A percentile compares a stretch with the other conserved stretches of the same genome.
Evolutionary conservation across 2,888 invertebrate genomes (phyloP).

Genomic region (Lycophotia porphyrea): DNA sequence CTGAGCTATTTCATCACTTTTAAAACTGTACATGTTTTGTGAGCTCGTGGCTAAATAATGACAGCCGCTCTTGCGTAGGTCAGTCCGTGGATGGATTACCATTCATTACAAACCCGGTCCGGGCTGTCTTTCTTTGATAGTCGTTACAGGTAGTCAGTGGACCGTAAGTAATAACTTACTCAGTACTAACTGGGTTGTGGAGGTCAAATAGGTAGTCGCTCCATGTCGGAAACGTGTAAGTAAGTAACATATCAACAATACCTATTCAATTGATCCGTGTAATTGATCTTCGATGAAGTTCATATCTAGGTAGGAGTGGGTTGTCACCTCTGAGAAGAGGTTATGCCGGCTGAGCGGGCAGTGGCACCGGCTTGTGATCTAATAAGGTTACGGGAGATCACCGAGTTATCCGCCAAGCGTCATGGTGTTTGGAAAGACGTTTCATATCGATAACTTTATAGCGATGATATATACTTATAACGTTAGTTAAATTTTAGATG

Average conservation of each 20-base stretch:
- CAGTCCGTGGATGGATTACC: no score
- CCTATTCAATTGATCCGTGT: slow-evolving; percentile 9
- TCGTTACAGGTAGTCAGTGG: background rate
- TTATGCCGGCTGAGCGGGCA: slow-evolving; percentile 51
- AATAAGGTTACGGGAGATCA: slow-evolving; percentile 45
- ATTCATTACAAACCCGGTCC: no score
- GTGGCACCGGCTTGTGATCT: slow-evolving; percentile 25
- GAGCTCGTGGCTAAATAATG: no score
- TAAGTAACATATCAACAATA: background rate
- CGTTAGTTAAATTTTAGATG: background rate
- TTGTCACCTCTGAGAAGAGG: slow-evolving; percentile 26
- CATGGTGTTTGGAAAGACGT: slow-evolving; percentile 11
- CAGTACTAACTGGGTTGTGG: background rate
- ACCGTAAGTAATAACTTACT: background rate
- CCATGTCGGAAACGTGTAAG: no score
- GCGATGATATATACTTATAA: background rate
- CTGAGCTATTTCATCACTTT: background rate
- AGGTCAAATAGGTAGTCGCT: background rate
- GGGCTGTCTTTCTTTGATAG: no score
- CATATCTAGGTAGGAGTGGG: slow-evolving; percentile 16
- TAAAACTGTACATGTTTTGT: background rate
- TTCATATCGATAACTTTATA: background rate
- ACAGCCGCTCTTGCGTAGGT: no score
- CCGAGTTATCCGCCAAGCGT: slow-evolving; percentile 20
- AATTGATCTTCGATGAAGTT: slow-evolving; percentile 22